These are phyloP conservation scores for Nesidiocoris tenuis DNA, from an alignment of 2,888 invertebrate genomes.

Conservation along the genomic window DNA sequence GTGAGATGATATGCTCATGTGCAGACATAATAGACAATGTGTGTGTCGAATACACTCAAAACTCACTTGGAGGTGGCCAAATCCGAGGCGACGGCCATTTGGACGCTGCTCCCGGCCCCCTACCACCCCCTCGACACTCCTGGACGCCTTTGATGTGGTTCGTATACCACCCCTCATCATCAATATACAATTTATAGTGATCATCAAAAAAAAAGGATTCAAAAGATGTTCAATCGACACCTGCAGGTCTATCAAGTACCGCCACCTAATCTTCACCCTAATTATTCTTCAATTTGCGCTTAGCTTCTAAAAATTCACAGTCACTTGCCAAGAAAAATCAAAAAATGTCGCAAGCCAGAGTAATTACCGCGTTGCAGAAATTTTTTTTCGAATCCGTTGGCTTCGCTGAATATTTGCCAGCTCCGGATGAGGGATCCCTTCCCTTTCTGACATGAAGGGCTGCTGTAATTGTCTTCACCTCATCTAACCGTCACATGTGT, in stretches of 20 bases:
- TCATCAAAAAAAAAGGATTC: conserved; percentile 14
- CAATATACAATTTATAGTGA: conserved; percentile 39
- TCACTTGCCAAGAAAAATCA: too few species aligned
- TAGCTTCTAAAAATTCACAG: neutral
- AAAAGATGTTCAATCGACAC: conserved; percentile 25
- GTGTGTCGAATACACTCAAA: conserved; percentile 42
- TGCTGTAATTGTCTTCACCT: neutral
- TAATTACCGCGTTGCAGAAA: too few species aligned
- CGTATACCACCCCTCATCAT: conserved; percentile 43
- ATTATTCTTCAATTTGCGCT: neutral
- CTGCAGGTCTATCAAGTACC: conserved; percentile 26
- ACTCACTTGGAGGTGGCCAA: conserved; percentile 38
- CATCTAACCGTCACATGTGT: neutral
- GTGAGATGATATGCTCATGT: conserved; percentile 45
- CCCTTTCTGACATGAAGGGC: too few species aligned
- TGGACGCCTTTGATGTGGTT: conserved; percentile 43
- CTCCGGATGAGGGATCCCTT: too few species aligned
- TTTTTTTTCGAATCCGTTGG: too few species aligned
- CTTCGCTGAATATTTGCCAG: too few species aligned
- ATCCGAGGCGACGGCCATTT: conserved; percentile 38
- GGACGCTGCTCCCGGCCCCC: conserved; percentile 36
- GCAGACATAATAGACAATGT: conserved; percentile 43
- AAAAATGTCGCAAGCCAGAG: too few species aligned
- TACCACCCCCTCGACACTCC: conserved; percentile 19
- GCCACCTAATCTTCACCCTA: neutral